Evolutionary conservation across 2,797 vertebrate genomes (phyloP).

Genomic region (Rhinichthys osculus): DNA sequence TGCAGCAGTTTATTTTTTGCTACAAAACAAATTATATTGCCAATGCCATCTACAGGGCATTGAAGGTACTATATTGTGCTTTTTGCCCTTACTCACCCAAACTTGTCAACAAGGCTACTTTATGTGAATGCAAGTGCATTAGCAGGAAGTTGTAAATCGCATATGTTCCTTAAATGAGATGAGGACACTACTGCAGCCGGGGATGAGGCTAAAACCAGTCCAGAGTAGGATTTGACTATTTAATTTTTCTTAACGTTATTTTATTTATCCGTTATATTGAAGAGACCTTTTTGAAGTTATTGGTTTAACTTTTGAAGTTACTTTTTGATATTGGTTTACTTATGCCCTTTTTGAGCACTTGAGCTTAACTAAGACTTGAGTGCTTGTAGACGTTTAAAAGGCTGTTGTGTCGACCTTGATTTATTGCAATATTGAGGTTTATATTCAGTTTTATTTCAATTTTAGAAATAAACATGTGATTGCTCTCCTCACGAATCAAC

Average conservation of each 20-base stretch:
- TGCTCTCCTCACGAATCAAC: neutral
- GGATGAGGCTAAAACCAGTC: neutral
- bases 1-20: neutral
- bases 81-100: too few relatives aligned
- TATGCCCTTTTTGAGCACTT: neutral
- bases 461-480: neutral
- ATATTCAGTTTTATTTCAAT: neutral
- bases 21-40: neutral
- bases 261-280: neutral
- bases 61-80: neutral
- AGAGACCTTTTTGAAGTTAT: neutral
- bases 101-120: too few relatives aligned
- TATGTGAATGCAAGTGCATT: too few relatives aligned
- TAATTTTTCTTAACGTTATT: neutral
- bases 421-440: neutral
- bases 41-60: neutral
- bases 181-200: neutral
- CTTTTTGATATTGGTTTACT: neutral
- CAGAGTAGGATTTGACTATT: neutral
- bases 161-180: neutral
- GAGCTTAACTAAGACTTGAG: neutral
- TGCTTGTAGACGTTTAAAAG: neutral
- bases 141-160: neutral
- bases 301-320: too few relatives aligned
- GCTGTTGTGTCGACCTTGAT: neutral